Evolutionary conservation across 2,113 vertebrate species (phyloP).

Genomic region (Neomonachus schauinslandi): DNA sequence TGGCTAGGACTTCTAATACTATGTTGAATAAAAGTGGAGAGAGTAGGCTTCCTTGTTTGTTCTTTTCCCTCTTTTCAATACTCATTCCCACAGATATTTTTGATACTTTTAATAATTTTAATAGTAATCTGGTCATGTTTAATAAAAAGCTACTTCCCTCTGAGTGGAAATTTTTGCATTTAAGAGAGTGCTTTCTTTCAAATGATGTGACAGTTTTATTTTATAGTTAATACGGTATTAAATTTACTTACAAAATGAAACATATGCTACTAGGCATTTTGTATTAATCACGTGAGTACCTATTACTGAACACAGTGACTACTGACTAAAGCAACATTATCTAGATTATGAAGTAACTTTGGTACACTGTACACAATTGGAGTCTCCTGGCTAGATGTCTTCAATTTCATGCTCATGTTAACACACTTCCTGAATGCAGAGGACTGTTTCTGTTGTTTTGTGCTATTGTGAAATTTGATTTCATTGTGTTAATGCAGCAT

Average conservation of each 20-base stretch:
- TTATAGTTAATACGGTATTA: slow-evolving; percentile 40
- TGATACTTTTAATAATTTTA: slow-evolving; percentile 6
- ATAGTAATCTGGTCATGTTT: neutral
- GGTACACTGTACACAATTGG: neutral
- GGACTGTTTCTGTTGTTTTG: neutral
- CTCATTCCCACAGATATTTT: neutral
- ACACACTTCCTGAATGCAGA: neutral
- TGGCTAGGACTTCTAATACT: neutral
- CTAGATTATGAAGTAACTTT: slow-evolving; percentile 52
- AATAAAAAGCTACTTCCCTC: neutral
- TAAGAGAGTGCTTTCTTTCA: neutral
- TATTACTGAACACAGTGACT: neutral
- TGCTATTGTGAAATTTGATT: slow-evolving; percentile 17
- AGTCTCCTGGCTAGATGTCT: neutral
- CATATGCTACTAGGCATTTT: slow-evolving; percentile 32
- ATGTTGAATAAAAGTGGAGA: neutral
- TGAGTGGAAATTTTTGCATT: slow-evolving; percentile 8
- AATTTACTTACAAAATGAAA: slow-evolving; percentile 37
- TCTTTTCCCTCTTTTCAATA: neutral
- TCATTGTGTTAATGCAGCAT: neutral
- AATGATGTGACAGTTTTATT: slow-evolving; percentile 58
- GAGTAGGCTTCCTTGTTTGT: neutral
- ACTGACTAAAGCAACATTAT: neutral
- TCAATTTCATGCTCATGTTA: neutral
- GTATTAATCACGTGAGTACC: slow-evolving; percentile 34